These are phyloP conservation scores for Contarinia nasturtii DNA, from an alignment of 1,140 invertebrate genomes.

Conservation along the genomic window DNA sequence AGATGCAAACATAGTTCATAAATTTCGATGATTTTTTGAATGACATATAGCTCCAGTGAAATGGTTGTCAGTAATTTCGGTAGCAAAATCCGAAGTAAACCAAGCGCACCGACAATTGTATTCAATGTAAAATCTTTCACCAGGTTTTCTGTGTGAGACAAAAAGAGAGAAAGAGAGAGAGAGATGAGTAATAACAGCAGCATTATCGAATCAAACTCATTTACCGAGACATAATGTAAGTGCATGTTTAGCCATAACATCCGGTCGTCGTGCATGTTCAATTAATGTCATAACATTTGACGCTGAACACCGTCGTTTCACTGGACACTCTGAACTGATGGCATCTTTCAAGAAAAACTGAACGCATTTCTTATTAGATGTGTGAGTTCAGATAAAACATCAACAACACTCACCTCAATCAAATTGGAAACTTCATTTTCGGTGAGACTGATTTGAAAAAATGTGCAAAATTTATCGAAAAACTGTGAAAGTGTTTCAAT, in stretches of 20 bases:
- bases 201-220: no score
- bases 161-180: background rate
- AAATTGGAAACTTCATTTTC: conserved; percentile 42
- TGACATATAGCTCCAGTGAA: conserved; percentile 6
- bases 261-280: conserved; percentile 18
- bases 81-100: conserved; percentile 39
- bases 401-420: conserved; percentile 29
- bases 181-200: background rate
- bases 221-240: conserved; percentile 21
- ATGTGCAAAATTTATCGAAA: conserved; percentile 45
- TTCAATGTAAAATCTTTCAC: conserved; percentile 26
- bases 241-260: conserved; percentile 17
- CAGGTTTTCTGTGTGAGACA: conserved; percentile 29
- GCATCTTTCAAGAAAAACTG: conserved; percentile 16
- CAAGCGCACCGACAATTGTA: conserved; percentile 41
- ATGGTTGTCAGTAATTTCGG: conserved; percentile 24
- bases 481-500: conserved; percentile 50
- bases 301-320: conserved; percentile 20
- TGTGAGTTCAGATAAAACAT: conserved; percentile 1
- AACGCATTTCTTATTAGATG: no score
- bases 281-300: conserved; percentile 23
- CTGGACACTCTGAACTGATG: conserved; percentile 14
- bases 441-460: conserved; percentile 49
- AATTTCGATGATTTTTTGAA: conserved; percentile 33
- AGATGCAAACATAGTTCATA: conserved; percentile 55